Percentiles rank a stretch among this genome's conserved stretches.
These are phyloP conservation scores for Pomacea maculata DNA, from an alignment of 1,140 invertebrate genomes.

Conservation along the genomic window DNA sequence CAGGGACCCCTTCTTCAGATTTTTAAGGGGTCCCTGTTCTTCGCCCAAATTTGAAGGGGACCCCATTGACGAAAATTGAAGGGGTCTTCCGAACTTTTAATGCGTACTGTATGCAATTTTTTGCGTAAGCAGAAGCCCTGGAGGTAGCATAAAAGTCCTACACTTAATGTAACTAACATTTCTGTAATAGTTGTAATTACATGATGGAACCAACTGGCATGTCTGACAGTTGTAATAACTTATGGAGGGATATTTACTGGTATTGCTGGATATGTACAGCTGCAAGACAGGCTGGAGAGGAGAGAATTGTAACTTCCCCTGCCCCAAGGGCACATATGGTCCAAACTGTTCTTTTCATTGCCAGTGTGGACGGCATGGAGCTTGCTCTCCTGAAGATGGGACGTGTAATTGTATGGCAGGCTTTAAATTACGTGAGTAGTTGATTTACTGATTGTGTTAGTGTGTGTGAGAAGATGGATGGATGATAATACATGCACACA, in stretches of 20 bases:
- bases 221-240: not conserved
- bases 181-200: too few species aligned
- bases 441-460: not conserved
- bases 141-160: too few species aligned
- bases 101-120: too few species aligned
- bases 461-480: too few species aligned
- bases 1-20: too few species aligned
- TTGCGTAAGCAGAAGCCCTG: too few species aligned
- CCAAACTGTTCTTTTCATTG: conserved; percentile 45
- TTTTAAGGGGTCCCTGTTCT: too few species aligned
- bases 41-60: too few species aligned
- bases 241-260: not conserved
- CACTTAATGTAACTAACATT: too few species aligned
- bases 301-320: conserved; percentile 71
- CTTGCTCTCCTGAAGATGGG: conserved; percentile 81
- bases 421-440: conserved; percentile 67
- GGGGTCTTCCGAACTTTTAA: too few species aligned
- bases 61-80: too few species aligned
- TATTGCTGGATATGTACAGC: conserved; percentile 20
- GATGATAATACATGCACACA: not conserved
- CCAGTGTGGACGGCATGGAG: conserved; percentile 64
- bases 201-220: too few species aligned
- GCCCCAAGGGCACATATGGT: conserved; percentile 72
- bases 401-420: conserved; percentile 85
- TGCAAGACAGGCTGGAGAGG: conserved; percentile 73